A percentile compares a stretch with the other conserved stretches of the same genome.
Evolutionary conservation across 1,140 invertebrate species (phyloP).

Genomic region (Zophobas morio): DNA sequence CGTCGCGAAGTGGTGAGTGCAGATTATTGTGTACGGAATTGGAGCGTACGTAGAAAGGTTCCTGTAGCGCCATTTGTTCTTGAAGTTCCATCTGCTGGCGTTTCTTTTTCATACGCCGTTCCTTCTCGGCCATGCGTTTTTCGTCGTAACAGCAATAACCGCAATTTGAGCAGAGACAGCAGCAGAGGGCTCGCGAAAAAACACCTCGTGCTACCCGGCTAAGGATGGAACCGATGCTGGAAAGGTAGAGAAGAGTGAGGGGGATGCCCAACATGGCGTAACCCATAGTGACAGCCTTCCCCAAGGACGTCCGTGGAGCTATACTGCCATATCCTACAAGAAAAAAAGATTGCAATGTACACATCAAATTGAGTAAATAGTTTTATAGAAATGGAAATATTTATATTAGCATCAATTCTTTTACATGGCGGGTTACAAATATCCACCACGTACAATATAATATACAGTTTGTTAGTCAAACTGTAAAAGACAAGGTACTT

Average conservation of each 20-base stretch:
- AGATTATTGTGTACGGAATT: conserved; percentile 75
- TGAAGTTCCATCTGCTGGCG: conserved; percentile 83
- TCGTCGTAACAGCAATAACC: conserved; percentile 90
- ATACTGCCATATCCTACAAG: conserved; percentile 90
- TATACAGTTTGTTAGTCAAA: background rate
- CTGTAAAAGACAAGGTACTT: no score
- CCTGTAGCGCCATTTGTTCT: conserved; percentile 78
- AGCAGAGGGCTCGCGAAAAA: conserved; percentile 86
- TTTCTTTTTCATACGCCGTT: conserved; percentile 82
- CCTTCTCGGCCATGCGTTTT: conserved; percentile 83
- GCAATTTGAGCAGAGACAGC: conserved; percentile 87
- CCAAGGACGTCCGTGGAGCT: conserved; percentile 83
- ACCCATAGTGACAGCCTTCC: conserved; percentile 88
- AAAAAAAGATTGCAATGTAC: conserved; percentile 40
- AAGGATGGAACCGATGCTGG: conserved; percentile 85
- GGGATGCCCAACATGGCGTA: conserved; percentile 94
- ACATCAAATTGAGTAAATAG: no score
- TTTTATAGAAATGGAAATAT: no score
- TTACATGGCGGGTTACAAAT: background rate
- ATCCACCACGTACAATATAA: no score
- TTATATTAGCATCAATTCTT: background rate
- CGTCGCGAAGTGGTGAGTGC: conserved; percentile 73
- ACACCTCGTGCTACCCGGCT: conserved; percentile 89
- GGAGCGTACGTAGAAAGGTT: conserved; percentile 85
- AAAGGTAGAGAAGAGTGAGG: conserved; percentile 89